Conservation (phyloP, 2,113 vertebrate species). For the Cathartes aura region DNA sequence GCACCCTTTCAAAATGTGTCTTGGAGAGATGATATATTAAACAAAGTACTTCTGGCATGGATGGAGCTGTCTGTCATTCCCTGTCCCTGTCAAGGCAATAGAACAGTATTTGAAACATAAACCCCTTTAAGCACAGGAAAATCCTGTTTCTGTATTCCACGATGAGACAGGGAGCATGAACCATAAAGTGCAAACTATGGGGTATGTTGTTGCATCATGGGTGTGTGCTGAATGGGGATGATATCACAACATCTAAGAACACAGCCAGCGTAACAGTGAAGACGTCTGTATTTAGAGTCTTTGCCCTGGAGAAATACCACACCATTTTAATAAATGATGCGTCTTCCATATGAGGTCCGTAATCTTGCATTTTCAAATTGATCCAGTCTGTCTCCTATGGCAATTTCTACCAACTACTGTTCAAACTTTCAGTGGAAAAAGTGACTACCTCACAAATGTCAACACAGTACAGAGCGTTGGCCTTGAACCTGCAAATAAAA, state of each 20-base stretch:
- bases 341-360: neutral
- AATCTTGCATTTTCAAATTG: neutral
- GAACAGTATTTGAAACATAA: neutral
- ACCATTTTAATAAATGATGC: neutral
- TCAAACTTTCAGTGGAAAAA: neutral
- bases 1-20: constrained; percentile 26
- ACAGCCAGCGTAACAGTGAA: neutral
- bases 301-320: neutral
- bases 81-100: neutral
- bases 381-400: neutral
- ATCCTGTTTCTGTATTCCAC: neutral
- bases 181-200: neutral
- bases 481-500: neutral
- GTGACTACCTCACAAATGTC: neutral
- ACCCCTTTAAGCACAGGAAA: neutral
- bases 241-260: neutral
- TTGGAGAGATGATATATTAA: constrained; percentile 2
- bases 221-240: neutral
- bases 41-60: neutral
- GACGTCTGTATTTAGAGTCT: neutral
- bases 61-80: neutral
- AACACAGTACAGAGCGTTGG: neutral
- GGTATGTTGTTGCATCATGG: neutral
- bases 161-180: neutral
- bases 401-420: neutral